These are phyloP conservation scores for Pocillopora grandis DNA, from an alignment of 92 coral and sea anemone genomes.

Conservation along the genomic window DNA sequence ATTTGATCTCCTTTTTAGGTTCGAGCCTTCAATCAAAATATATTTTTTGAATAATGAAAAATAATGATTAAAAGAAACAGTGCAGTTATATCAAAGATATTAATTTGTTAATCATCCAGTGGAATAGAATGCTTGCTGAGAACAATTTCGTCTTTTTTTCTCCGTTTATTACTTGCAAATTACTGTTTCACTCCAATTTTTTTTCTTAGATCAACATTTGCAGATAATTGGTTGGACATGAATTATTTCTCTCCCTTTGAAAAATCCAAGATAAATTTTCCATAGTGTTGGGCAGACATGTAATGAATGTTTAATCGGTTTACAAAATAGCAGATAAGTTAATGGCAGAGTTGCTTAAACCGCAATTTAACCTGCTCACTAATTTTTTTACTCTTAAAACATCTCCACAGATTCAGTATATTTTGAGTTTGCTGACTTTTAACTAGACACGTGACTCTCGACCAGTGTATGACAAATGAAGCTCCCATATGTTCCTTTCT, in stretches of 20 bases:
- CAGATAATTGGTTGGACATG: neutral
- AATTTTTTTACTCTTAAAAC: neutral
- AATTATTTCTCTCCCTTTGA: neutral
- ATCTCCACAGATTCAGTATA: neutral
- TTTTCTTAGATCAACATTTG: neutral
- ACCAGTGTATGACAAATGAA: too few species aligned
- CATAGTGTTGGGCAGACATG: neutral
- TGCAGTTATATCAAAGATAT: too few species aligned
- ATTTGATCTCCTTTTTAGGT: neutral
- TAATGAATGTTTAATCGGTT: neutral
- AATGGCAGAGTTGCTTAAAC: neutral
- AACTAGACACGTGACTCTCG: too few species aligned
- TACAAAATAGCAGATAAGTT: neutral
- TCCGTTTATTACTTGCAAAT: neutral
- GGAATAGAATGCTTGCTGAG: too few species aligned
- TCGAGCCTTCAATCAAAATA: neutral
- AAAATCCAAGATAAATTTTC: neutral
- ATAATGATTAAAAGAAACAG: neutral
- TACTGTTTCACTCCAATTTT: too few species aligned
- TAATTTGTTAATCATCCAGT: too few species aligned
- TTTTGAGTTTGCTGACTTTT: too few species aligned
- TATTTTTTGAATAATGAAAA: neutral
- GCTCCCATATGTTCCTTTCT: too few species aligned
- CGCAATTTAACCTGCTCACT: neutral
- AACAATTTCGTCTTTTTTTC: too few species aligned